A percentile compares a stretch with the other conserved stretches of the same genome.
Conservation (phyloP, 2,888 invertebrate genomes). For the Mallateleia sp. region DNA sequence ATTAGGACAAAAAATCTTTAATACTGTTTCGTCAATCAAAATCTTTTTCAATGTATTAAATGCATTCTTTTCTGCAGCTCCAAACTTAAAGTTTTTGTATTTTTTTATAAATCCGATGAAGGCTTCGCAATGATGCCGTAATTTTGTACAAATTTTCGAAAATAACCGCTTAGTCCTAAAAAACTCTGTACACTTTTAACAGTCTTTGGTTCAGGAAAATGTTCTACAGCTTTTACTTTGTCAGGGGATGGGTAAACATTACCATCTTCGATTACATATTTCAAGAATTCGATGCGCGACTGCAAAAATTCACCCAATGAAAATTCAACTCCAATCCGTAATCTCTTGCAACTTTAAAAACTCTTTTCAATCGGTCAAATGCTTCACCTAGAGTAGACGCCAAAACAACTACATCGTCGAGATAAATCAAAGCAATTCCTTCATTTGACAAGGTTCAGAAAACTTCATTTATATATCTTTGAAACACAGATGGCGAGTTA, state of each 20-base stretch:
- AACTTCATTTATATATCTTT: background rate
- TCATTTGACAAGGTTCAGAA: constrained; percentile 20
- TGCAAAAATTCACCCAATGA: constrained; percentile 10
- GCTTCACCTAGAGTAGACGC: background rate
- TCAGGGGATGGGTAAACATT: too few relatives aligned
- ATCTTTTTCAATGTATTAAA: constrained; percentile 16
- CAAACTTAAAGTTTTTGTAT: constrained; percentile 24
- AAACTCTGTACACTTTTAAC: background rate
- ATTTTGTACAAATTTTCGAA: constrained; percentile 68
- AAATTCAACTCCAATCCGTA: constrained; percentile 11
- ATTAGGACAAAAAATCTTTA: constrained; percentile 11
- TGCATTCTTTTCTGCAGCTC: background rate
- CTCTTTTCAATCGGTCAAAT: constrained; percentile 47
- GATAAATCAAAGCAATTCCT: constrained; percentile 19
- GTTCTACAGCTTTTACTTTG: background rate
- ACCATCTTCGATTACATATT: too few relatives aligned
- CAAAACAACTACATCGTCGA: constrained; percentile 37
- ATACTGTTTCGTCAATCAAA: constrained; percentile 17
- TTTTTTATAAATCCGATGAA: constrained; percentile 18
- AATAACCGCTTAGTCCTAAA: constrained; percentile 51
- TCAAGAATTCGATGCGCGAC: too few relatives aligned
- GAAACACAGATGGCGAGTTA: constrained; percentile 23
- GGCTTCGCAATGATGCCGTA: background rate
- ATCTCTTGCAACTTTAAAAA: constrained; percentile 53
- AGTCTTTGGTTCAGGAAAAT: constrained; percentile 37